A percentile compares a stretch with the other conserved stretches of the same genome.
Evolutionary conservation across 2,113 vertebrate species (phyloP).

Genomic region (Sminthopsis crassicaudata): DNA sequence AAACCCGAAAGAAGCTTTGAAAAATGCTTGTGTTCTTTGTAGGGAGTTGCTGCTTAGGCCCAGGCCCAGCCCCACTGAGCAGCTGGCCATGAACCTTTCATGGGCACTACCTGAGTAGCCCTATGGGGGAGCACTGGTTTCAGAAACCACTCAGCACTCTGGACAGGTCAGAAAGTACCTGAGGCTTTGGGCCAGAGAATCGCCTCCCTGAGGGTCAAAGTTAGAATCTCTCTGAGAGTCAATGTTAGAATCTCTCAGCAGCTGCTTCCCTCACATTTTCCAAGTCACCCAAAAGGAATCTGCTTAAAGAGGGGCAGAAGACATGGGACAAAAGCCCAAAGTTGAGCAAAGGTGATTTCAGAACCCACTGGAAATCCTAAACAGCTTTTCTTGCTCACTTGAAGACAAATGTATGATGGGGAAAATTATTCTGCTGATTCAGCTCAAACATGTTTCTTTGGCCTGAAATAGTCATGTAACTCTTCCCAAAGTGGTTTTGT

Average conservation of each 20-base stretch:
- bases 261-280: neutral
- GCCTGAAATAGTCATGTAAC: neutral
- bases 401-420: slow-evolving; percentile 32
- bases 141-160: slow-evolving; percentile 1
- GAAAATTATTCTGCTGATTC: slow-evolving; percentile 13
- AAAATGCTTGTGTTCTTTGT: neutral
- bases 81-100: slow-evolving; percentile 10
- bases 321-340: neutral
- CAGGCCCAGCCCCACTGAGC: neutral
- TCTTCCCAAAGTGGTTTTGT: neutral
- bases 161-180: slow-evolving; percentile 6
- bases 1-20: neutral
- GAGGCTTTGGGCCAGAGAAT: neutral
- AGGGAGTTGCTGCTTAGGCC: neutral
- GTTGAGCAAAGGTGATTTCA: slow-evolving; percentile 9
- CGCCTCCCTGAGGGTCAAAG: neutral
- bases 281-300: neutral
- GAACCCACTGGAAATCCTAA: slow-evolving; percentile 8
- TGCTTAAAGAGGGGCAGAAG: slow-evolving; percentile 20
- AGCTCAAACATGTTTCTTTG: slow-evolving; percentile 1
- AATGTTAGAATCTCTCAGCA: slow-evolving; percentile 8
- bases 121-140: slow-evolving; percentile 26
- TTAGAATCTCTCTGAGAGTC: neutral
- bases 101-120: neutral
- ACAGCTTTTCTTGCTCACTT: neutral